Evolutionary conservation across 2,888 invertebrate genomes (phyloP).

Genomic region (Tenthredo livida): DNA sequence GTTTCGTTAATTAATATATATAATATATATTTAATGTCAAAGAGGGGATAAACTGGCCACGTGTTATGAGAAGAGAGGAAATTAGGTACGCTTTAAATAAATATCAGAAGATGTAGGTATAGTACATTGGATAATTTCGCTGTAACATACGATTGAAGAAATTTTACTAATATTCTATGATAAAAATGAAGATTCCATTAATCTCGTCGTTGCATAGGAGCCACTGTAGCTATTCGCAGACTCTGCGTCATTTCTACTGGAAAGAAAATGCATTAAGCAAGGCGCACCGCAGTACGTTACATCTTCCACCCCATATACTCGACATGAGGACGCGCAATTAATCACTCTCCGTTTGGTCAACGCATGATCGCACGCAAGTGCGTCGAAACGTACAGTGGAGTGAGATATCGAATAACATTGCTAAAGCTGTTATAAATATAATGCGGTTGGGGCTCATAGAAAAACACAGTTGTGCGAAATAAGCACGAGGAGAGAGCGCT

Average conservation of each 20-base stretch:
- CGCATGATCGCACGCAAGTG: slow-evolving; percentile 27
- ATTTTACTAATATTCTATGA: not conserved
- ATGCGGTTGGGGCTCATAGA: not conserved
- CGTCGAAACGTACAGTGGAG: slow-evolving; percentile 6
- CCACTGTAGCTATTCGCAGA: not conserved
- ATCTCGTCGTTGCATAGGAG: not conserved
- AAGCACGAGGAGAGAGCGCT: not conserved
- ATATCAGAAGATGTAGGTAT: not conserved
- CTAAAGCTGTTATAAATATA: slow-evolving; percentile 10
- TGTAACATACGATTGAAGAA: not conserved
- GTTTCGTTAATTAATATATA: not conserved
- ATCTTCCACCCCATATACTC: slow-evolving; percentile 7
- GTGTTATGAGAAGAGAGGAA: not conserved
- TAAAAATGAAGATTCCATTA: not conserved
- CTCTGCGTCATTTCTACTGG: not conserved
- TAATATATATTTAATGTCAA: not conserved
- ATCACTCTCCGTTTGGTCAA: slow-evolving; percentile 39
- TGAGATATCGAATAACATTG: slow-evolving; percentile 12
- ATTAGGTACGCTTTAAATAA: not conserved
- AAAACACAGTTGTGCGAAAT: not conserved
- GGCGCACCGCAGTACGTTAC: slow-evolving; percentile 3
- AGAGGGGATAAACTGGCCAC: not conserved
- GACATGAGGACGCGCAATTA: slow-evolving; percentile 27
- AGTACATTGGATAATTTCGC: not conserved
- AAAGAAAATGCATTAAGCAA: slow-evolving; percentile 9